A percentile compares a stretch with the other conserved stretches of the same genome.
These are phyloP conservation scores for Mormyrus proboscirostris DNA, from an alignment of 2,797 vertebrate genomes.

Conservation along the genomic window DNA sequence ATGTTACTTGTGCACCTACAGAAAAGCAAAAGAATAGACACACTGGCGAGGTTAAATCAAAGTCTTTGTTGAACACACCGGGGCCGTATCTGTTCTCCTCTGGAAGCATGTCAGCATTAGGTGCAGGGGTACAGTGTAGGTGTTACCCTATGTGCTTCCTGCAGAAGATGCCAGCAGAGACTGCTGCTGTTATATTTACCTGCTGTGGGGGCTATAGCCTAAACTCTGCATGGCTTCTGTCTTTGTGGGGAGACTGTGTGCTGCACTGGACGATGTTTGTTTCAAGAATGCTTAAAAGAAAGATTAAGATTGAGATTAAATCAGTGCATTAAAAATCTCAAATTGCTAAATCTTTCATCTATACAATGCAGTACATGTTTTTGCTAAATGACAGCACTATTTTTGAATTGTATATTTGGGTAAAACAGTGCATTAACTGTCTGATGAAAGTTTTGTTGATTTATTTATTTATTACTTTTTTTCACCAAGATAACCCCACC, in stretches of 20 bases:
- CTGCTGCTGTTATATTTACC: not conserved
- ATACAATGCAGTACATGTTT: not conserved
- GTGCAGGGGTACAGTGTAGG: not conserved
- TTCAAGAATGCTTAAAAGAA: not conserved
- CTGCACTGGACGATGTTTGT: not conserved
- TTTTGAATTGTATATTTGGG: not conserved
- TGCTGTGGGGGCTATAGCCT: not conserved
- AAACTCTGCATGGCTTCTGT: not conserved
- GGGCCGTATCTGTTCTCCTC: not conserved
- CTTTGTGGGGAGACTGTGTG: not conserved
- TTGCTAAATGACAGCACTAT: not conserved
- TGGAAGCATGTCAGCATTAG: not conserved
- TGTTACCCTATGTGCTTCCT: not conserved
- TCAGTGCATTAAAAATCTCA: not conserved
- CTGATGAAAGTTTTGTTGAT: not conserved
- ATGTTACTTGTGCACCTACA: constrained; percentile 3
- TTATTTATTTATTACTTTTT: not conserved
- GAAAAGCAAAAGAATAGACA: not conserved
- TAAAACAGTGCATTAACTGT: not conserved
- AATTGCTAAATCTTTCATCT: not conserved
- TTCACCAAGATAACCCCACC: not conserved
- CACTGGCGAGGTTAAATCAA: not conserved
- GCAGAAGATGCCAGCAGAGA: not conserved
- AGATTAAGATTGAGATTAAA: not conserved
- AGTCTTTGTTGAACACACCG: not conserved